phyloP scores from a whole-genome alignment of 1,140 invertebrate genomes.

The Streblospio benedicti region DNA sequence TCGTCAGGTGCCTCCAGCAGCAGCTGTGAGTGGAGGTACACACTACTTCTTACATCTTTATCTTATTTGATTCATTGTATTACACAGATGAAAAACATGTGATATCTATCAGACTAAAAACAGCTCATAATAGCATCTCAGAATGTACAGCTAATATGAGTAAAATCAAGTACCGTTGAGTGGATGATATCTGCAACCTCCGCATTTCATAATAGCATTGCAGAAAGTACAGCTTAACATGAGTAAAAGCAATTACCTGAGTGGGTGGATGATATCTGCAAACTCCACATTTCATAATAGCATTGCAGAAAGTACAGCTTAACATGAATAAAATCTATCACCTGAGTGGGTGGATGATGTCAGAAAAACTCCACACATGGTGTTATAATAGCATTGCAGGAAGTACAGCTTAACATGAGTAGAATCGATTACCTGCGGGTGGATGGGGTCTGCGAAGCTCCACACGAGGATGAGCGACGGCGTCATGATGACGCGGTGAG shows the following conservation, averaged over 20 bases:
- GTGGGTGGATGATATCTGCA: background rate
- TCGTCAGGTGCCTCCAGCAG: conserved; percentile 50
- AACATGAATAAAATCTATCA: background rate
- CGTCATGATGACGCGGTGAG: conserved; percentile 45
- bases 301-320: background rate
- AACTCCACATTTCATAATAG: too few relatives aligned
- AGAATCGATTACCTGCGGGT: conserved; percentile 42
- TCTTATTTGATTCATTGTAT: too few relatives aligned
- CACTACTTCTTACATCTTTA: too few relatives aligned
- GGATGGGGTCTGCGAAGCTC: conserved; percentile 50
- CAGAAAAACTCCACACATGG: too few relatives aligned
- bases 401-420: background rate
- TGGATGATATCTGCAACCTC: background rate
- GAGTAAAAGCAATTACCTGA: background rate
- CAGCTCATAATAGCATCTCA: too few relatives aligned
- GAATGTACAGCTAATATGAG: background rate
- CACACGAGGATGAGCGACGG: conserved; percentile 49
- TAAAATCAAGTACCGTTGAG: background rate
- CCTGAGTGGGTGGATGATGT: too few relatives aligned
- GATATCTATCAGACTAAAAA: too few relatives aligned
- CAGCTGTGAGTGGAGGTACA: conserved; percentile 32
- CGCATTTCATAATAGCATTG: too few relatives aligned
- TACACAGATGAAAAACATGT: too few relatives aligned
- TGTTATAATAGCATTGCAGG: too few relatives aligned
- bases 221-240: background rate